Conservation (phyloP, 2,888 invertebrate genomes). For the Aleiodes leptofemur region DNA sequence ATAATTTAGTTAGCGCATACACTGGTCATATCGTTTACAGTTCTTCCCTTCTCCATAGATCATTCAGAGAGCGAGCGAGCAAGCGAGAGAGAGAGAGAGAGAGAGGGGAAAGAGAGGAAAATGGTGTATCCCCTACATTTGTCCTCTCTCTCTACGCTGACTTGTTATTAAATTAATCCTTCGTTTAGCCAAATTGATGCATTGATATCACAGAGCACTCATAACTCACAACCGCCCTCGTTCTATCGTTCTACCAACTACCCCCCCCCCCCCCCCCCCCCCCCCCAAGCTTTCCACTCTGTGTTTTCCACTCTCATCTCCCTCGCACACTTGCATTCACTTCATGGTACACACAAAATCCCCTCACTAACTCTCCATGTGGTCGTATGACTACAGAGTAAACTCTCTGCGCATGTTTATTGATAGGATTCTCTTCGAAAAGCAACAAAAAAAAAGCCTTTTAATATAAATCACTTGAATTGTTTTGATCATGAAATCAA, state of each 20-base stretch:
- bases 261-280: conserved; percentile 39
- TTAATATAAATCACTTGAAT: conserved; percentile 11
- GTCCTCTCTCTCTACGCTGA: conserved; percentile 65
- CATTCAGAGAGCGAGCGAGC: conserved; percentile 53
- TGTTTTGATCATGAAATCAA: conserved; percentile 22
- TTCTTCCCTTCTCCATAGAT: conserved; percentile 67
- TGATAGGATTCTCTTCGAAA: background rate
- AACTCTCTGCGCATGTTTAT: conserved; percentile 38
- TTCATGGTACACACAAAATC: conserved; percentile 30
- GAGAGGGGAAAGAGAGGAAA: background rate
- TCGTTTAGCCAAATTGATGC: conserved; percentile 76
- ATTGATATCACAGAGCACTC: conserved; percentile 75
- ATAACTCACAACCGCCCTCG: conserved; percentile 71
- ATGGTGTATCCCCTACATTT: background rate
- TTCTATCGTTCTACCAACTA: conserved; percentile 40
- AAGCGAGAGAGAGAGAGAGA: too few relatives aligned
- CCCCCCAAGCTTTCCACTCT: conserved; percentile 20
- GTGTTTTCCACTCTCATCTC: conserved; percentile 36
- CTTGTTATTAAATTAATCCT: conserved; percentile 76
- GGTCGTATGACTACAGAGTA: conserved; percentile 25
- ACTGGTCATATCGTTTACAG: conserved; percentile 55
- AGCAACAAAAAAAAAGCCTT: background rate
- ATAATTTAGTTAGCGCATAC: conserved; percentile 45
- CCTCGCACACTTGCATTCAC: conserved; percentile 32
- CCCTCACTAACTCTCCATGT: conserved; percentile 38